Percentiles rank a stretch among this genome's conserved stretches.
phyloP scores from a whole-genome alignment of 2,797 vertebrate genomes.

The Galaxias olidus region DNA sequence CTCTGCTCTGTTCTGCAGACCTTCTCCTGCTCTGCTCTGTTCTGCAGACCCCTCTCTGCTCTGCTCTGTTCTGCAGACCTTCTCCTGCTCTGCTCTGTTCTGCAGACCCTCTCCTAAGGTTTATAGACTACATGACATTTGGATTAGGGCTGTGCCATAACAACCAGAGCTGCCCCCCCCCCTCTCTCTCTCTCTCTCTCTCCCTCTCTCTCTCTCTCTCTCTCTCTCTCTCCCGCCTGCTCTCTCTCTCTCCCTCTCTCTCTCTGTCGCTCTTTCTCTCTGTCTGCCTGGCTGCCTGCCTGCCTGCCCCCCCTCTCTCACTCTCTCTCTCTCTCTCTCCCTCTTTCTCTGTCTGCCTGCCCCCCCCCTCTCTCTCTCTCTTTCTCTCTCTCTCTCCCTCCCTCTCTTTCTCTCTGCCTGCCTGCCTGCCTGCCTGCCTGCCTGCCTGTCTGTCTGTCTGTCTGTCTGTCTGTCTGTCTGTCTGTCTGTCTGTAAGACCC shows the following conservation, averaged over 20 bases:
- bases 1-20: no score
- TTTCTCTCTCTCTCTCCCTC: background rate
- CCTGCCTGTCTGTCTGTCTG: background rate
- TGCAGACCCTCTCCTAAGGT: no score
- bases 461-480: background rate
- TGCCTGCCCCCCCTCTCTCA: slow-evolving; percentile 9
- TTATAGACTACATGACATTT: no score
- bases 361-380: no score
- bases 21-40: no score
- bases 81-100: no score
- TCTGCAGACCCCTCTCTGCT: no score
- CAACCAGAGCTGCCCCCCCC: no score
- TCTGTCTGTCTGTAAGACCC: background rate
- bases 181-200: background rate
- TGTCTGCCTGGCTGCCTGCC: background rate
- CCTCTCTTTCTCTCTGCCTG: background rate
- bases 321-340: slow-evolving; percentile 1
- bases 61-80: no score
- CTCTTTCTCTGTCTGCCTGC: no score
- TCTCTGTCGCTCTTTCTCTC: background rate
- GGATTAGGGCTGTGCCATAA: no score
- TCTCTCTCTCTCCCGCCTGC: background rate
- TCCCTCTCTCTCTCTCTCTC: background rate
- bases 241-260: no score
- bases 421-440: background rate